Evolutionary conservation across 2,113 vertebrate genomes (phyloP), one percentile per base, ranked within the genome.

Genomic region (Micronycteris hirsuta): DNA sequence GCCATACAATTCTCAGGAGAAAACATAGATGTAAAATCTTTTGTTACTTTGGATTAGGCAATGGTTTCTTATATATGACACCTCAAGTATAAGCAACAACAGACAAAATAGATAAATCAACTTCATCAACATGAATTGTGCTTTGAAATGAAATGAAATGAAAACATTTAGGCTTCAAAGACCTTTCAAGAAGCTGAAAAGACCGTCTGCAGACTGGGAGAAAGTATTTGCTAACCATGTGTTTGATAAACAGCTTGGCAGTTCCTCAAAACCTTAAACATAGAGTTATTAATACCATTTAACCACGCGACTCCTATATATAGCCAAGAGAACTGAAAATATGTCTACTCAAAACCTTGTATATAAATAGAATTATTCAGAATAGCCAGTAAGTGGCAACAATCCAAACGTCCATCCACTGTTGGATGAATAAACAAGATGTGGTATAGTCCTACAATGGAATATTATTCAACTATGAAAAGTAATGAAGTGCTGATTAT

Each of bases 11-110:
- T 93, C 19, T 89, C 78, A 65, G 15, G 61, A 89, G 74, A 76
- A 97, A 92, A 81, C 4, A 49, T 22, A 83, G 22, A 67, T 45
- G 5, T 84, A 92, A 92, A 81, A 86, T 90, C 16, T 89, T 70
- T 70, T 9, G 38, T 83, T 38, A 86, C 67, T 61, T 90, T 70
- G 38, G 43, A 89, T 33, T 65, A 83, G 33, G 16, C 16, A 41
- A 4, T 70, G 28, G 10, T 70, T 93, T 95, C 77, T 82, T 89
- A 91, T n/a, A 61, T 43, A 71, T 47, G 47, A 82, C 43, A 85
- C 11, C 56, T 91, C 67, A 92, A 71, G 7, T 28, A 82, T 4
- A 86, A 77, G 9, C 7, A 95, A 71, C 74, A 61, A 54, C 81
- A 89, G n/a, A 73, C 63, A 88, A 94, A 92, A 88, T 61, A 54